Evolutionary conservation across 2,797 vertebrate genomes (phyloP), one percentile per base, ranked within the genome.

Genomic region (Oreochromis mossambicus): DNA sequence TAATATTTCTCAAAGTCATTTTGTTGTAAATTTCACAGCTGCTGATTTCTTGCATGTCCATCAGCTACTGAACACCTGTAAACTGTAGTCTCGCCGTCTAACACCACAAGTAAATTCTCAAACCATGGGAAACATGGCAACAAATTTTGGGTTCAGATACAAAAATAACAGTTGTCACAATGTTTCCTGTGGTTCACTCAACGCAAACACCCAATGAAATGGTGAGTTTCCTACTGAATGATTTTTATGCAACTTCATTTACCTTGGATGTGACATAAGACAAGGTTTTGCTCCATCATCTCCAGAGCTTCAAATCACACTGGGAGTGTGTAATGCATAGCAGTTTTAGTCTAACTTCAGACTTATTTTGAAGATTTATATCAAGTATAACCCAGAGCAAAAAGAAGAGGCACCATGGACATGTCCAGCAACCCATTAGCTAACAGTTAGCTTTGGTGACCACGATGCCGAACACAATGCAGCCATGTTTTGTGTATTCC

Each of bases 391-490:
- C 21, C 38, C 21, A 24, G 66, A 58, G 21, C 41, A 70, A 70
- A 46, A 43, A 43, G 21, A 26, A 70, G 13, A 17, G 21, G 21
- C 14, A 46, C 38, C 38, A 17, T 46, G 13, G 21, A 43, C 41
- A 17, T 43, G 5, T 43, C 38, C 38, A 26, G 66, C 3, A 70
- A 24, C 38, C 5, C 66, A 1, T 24, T 1, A 26, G 38, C 21
- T 46, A 13, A 26, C 21, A 15, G 21, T 26, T 70, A 26, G 66
- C 14, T 0, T 26, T 43, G 10, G 21, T 0, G 14, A 0, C 14
- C 1, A 46, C 66, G 66, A 70, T 26, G 38, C 13, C 13, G 1
- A 68, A 43, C 21, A 14, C 2, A 1, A 66, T 66, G 61, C 12
- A 41, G 36, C n/a, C 61, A 2, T 66, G 61, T 21, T 41, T 66